Evolutionary conservation across 2,797 vertebrate genomes (phyloP).

Genomic region (Loris lydekkerianus): DNA sequence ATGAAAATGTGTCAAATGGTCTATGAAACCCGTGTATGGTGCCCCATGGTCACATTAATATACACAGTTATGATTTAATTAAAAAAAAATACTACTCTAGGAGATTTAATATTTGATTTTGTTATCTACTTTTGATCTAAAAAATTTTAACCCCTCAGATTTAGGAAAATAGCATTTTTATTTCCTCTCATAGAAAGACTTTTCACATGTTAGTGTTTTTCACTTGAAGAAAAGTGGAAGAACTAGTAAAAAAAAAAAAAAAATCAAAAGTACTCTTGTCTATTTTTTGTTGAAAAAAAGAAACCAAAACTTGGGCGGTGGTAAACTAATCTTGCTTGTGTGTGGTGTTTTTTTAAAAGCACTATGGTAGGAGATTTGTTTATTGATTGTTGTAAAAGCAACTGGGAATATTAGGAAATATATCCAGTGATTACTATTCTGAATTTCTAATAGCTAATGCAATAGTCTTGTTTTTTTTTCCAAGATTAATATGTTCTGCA

Average conservation of each 20-base stretch:
- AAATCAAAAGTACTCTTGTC: conserved; percentile 7
- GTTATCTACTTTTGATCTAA: conserved; percentile 44
- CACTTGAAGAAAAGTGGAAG: neutral
- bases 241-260: neutral
- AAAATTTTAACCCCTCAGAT: neutral
- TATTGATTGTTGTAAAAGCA: conserved; percentile 20
- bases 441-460: conserved; percentile 12
- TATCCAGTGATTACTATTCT: neutral
- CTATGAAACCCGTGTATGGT: too few species aligned
- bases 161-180: conserved; percentile 12
- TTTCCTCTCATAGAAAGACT: conserved; percentile 1
- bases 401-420: conserved; percentile 25
- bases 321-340: neutral
- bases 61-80: too few species aligned
- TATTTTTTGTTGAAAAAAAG: neutral
- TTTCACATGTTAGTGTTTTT: conserved; percentile 24
- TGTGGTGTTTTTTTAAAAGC: conserved; percentile 44
- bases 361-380: conserved; percentile 5
- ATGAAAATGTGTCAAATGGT: too few species aligned
- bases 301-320: neutral
- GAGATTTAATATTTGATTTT: conserved; percentile 51
- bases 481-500: conserved; percentile 14
- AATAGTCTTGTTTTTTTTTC: conserved; percentile 29
- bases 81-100: neutral
- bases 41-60: too few species aligned